Evolutionary conservation across 2,113 vertebrate species (phyloP).

Genomic region (Eulacestoma nigropectus): DNA sequence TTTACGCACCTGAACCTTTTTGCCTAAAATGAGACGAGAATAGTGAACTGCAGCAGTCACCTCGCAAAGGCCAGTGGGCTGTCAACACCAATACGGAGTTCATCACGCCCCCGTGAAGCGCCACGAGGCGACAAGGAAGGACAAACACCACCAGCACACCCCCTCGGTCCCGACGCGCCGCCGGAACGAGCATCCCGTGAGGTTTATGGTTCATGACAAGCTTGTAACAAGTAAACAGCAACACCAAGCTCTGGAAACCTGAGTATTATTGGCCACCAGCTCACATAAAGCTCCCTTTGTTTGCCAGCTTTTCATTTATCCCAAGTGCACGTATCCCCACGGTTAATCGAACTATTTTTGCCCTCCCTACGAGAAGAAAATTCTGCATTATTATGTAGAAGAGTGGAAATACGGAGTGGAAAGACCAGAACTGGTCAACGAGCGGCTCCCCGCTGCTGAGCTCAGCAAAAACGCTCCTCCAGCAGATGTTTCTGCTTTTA

Average conservation of each 20-base stretch:
- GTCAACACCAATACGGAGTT: accelerated
- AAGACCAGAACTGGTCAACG: constrained; percentile 5
- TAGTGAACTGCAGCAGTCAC: background rate
- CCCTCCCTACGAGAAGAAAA: background rate
- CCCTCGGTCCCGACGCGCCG: background rate
- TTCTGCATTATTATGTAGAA: constrained; percentile 22
- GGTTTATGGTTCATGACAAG: background rate
- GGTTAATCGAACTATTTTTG: background rate
- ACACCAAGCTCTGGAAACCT: constrained; percentile 2
- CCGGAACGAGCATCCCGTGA: background rate
- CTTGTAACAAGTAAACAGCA: background rate
- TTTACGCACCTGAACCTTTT: constrained; percentile 92
- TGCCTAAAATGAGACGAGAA: constrained; percentile 74
- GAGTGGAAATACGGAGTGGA: constrained; percentile 12
- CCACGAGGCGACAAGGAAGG: background rate
- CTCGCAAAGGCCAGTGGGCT: background rate
- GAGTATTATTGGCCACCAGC: background rate
- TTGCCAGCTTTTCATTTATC: background rate
- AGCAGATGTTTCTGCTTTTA: constrained; percentile 61
- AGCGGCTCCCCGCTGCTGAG: constrained; percentile 54
- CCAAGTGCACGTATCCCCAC: background rate
- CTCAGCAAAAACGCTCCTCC: constrained; percentile 49
- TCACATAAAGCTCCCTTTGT: background rate
- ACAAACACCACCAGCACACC: background rate
- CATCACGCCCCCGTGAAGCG: accelerated